Base-by-base conservation (phyloP, 2,113 vertebrate species). In the Sapayoa aenigma region DNA sequence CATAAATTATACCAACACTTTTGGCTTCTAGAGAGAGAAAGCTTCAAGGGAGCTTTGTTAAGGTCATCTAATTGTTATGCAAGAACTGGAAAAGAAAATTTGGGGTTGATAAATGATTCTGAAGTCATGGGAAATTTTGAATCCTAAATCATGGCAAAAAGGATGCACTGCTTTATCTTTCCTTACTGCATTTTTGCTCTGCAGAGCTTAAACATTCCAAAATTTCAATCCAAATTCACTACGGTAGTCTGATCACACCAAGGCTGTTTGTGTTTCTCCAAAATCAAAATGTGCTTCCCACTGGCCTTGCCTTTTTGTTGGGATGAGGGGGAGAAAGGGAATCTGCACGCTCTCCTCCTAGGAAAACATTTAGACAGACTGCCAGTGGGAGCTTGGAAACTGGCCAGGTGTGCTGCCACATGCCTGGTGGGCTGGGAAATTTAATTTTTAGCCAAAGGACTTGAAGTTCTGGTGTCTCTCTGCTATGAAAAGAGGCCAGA, bases 311-410 rank as follows among this genome's bases (percentile, higher is more conserved):
- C 2, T 80, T 81, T 93, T 42, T 80, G 6, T 14, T 49, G 50
- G 22, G 47, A 66, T 22, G 59, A 55, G 9, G 31, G 89, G 25
- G 25, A 74, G 19, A 37, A 78, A 60, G 21, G 17, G 28, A 82
- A 85, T 72, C 25, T 59, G 9, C 8, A 18, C 0, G 0, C 3
- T 72, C 7, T 53, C 31, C 52, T 71, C 25, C 44, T 7, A 59
- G 60, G 42, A 63, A 80, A 33, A 35, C 1, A 8, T 1, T 39
- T 33, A 4, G 11, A 46, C 31, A 75, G 27, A 39, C 15, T 63
- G 55, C 7, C 73, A 78, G n/a, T 23, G n/a, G 55, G 46, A 92
- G 22, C 28, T 62, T 96, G 81, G 39, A 52, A 78, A 55, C 30
- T 18, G 33, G 12, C 18, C 18, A 81, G 42, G 11, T 69, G 75